Percentiles rank a stretch among this genome's conserved stretches.
Evolutionary conservation across 2,888 invertebrate genomes (phyloP).

Genomic region (Sepiola atlantica): DNA sequence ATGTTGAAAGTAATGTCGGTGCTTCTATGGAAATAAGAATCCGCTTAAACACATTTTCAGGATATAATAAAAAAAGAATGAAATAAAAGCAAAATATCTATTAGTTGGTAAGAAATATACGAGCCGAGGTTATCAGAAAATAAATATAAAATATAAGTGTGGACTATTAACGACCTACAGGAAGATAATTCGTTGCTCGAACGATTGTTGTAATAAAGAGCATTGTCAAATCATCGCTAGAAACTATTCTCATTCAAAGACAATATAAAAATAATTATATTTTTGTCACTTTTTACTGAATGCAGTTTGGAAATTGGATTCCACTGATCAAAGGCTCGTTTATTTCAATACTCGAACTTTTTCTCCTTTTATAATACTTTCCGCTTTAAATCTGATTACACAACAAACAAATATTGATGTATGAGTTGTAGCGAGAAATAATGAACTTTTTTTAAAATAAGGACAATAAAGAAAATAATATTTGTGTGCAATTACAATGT

Average conservation of each 20-base stretch:
- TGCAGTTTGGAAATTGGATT: not conserved
- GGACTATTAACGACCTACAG: not conserved
- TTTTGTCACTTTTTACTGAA: not conserved
- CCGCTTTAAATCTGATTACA: not conserved
- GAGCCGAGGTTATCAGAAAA: not conserved
- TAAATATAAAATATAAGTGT: not conserved
- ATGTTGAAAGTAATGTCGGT: not conserved
- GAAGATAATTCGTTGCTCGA: not conserved
- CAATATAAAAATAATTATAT: not conserved
- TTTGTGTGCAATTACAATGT: not conserved
- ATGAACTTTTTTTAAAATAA: not conserved
- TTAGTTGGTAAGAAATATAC: not conserved
- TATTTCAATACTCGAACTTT: not conserved
- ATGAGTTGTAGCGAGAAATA: not conserved
- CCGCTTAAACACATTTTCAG: not conserved
- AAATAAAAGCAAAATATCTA: not conserved
- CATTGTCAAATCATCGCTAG: not conserved
- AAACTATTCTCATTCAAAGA: not conserved
- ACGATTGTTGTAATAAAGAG: not conserved
- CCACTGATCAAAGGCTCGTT: not conserved
- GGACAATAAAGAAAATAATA: not conserved
- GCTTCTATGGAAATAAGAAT: not conserved
- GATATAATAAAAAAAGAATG: not conserved
- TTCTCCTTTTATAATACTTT: not conserved
- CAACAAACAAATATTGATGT: constrained; percentile 16